phyloP scores from a whole-genome alignment of 2,113 vertebrate genomes.

The Ammospiza caudacuta region DNA sequence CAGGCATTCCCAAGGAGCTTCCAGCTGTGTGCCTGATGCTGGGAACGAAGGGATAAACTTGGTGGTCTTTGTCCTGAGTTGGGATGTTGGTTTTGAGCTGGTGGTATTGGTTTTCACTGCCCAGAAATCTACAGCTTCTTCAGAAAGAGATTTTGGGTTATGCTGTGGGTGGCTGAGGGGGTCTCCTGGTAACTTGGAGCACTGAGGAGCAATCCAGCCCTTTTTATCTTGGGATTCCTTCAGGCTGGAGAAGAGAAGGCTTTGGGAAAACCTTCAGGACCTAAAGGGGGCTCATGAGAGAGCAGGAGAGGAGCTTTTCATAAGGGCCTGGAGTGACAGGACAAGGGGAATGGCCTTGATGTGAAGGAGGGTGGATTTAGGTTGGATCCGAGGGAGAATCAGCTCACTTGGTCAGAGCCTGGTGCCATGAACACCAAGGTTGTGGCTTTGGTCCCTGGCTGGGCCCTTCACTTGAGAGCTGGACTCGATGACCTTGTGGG shows the following conservation, averaged over 20 bases:
- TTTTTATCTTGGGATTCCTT: background rate
- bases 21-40: accelerated
- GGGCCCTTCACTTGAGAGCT: background rate
- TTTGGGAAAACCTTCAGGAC: background rate
- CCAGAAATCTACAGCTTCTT: background rate
- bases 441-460: background rate
- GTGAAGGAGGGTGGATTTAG: background rate
- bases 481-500: accelerated
- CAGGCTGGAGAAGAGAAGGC: background rate
- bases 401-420: background rate
- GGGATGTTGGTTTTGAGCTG: background rate
- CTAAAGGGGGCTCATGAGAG: background rate
- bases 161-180: too few species aligned
- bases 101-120: background rate
- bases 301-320: background rate
- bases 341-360: background rate
- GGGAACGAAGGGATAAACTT: background rate
- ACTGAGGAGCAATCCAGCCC: background rate
- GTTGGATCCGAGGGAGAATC: background rate
- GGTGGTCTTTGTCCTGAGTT: background rate
- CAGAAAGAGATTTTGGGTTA: background rate
- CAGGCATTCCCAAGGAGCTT: background rate
- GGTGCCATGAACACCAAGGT: background rate
- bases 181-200: background rate
- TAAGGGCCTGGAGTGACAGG: background rate